Evolutionary conservation across 2,888 invertebrate genomes (phyloP), one percentile per base, ranked within the genome.

Genomic region (Arctia plantaginis): DNA sequence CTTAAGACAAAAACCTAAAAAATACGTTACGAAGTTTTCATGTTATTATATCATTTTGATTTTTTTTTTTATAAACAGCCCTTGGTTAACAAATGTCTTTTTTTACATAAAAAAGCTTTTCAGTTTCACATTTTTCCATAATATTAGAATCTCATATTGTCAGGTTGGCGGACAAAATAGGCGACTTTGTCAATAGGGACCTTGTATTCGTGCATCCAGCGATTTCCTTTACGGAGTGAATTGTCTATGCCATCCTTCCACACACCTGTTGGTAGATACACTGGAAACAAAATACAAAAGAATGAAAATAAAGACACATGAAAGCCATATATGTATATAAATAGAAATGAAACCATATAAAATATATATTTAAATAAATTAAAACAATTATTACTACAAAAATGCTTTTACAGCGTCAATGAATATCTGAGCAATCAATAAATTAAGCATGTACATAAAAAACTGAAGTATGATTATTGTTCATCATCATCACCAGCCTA

Each of bases 161-260:
- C 98, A 0, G 98, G 98, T 96, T 98, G 97, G 88, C 98, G 97
- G 23, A 98, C 97, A 91, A 98, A 98, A 92, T 97, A 98, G 0
- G 98, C 98, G 20, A 98, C 97, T 90, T 98, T 97, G 83, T 98
- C 97, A 72, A 97, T 96, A 18, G 98, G 97, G 18, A 98, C 98
- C 84, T 96, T 96, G 91, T 99, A 98, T 87, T 98, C 97, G 89
- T 98, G 98, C 89, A 99, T 98, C 99, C 98, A 99, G 78, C 98
- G 96, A 81, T 97, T 98, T 1, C 99, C 99, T 87, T 98, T 98
- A 55, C 98, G 96, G 65, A 98, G 95, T 39, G 98, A 98, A 0
- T 98, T 97, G 90, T 98, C 98, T 83, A 98, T 98, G 23, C 98
- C 98, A 88, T 99, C 99, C 87, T 97, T 98, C 99, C 99, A 99